A percentile compares a stretch with the other conserved stretches of the same genome.
Evolutionary conservation across 2,113 vertebrate species (phyloP).

Genomic region (Nannospalax galili): DNA sequence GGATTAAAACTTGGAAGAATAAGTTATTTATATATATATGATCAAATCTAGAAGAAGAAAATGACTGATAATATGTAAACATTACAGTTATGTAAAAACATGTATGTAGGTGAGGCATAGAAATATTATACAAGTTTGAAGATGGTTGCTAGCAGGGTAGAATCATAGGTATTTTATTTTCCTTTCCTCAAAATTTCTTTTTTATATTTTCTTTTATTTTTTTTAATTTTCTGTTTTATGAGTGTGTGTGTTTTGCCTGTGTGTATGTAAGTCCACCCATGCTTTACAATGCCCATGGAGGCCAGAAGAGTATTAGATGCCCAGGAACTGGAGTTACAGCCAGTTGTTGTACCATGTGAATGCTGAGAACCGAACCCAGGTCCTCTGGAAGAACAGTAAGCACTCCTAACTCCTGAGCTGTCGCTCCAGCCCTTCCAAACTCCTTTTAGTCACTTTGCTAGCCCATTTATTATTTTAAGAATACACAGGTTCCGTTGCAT

Average conservation of each 20-base stretch:
- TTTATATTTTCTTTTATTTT: no score
- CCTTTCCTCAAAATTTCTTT: slow-evolving; percentile 34
- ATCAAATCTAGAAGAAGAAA: background rate
- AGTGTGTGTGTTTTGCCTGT: no score
- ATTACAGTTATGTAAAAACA: slow-evolving; percentile 19
- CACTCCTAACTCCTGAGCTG: no score
- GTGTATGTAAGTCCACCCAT: no score
- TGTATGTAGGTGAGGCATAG: background rate
- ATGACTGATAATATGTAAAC: background rate
- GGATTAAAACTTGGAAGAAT: background rate
- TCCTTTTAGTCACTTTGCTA: background rate
- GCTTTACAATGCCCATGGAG: no score
- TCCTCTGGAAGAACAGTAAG: no score
- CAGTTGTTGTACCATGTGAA: no score
- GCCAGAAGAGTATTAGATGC: no score
- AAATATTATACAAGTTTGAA: slow-evolving; percentile 25
- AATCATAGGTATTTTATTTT: background rate
- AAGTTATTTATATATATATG: background rate
- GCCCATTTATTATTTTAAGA: background rate
- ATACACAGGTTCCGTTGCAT: background rate
- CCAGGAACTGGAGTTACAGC: no score
- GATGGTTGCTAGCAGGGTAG: background rate
- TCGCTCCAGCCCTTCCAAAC: no score
- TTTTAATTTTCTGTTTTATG: no score
- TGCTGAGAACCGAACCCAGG: no score